Evolutionary conservation across 2,113 vertebrate species (phyloP).

Genomic region (Chascanopsetta lugubris): DNA sequence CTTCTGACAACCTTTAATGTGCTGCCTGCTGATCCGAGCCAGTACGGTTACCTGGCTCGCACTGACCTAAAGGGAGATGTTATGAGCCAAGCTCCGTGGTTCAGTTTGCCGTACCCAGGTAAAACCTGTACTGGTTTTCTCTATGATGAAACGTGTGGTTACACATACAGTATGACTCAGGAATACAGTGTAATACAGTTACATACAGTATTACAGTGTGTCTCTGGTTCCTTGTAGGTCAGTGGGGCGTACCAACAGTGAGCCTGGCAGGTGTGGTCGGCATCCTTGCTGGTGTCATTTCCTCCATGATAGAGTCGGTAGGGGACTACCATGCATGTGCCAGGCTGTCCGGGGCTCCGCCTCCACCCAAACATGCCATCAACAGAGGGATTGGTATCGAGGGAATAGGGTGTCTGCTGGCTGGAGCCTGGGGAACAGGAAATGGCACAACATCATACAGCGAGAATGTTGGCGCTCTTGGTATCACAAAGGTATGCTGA

Average conservation of each 20-base stretch:
- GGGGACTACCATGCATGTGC: conserved; percentile 97
- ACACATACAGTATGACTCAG: too few species aligned
- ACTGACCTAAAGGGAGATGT: conserved; percentile 88
- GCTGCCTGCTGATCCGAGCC: conserved; percentile 80
- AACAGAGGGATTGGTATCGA: conserved; percentile 93
- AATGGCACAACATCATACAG: conserved; percentile 97
- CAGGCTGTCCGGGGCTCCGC: conserved; percentile 89
- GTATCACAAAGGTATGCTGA: conserved; percentile 96
- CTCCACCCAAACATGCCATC: conserved; percentile 90
- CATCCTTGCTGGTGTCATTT: conserved; percentile 91
- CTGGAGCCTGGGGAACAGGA: conserved; percentile 93
- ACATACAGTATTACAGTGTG: neutral
- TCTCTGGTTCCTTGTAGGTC: conserved; percentile 78
- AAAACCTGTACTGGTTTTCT: too few species aligned
- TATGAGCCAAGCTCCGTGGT: conserved; percentile 87
- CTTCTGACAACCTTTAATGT: conserved; percentile 82
- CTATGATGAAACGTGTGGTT: too few species aligned
- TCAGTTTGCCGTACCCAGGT: conserved; percentile 96
- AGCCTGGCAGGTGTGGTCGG: conserved; percentile 93
- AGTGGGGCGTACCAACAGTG: conserved; percentile 93
- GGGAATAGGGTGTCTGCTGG: conserved; percentile 92
- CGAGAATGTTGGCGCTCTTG: conserved; percentile 92
- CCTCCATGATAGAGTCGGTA: conserved; percentile 95
- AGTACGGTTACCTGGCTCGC: conserved; percentile 88
- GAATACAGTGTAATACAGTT: too few species aligned